Conservation (phyloP, 2,113 vertebrate genomes). For the Hemibagrus wyckioides region DNA sequence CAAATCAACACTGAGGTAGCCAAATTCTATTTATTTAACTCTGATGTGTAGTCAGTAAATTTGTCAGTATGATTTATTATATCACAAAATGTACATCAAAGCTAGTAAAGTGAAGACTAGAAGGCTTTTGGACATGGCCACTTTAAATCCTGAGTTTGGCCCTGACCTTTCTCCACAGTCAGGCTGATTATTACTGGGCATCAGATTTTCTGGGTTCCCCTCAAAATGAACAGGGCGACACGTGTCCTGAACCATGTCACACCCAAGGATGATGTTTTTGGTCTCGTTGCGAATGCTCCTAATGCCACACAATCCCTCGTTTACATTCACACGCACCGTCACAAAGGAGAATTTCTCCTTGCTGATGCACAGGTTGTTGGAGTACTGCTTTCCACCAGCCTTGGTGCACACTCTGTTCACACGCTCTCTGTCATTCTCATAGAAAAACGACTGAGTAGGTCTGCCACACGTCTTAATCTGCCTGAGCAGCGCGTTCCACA, state of each 20-base stretch:
- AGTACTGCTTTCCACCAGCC: slow-evolving; percentile 60
- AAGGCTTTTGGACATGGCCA: slow-evolving; percentile 28
- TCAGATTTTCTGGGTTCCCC: slow-evolving; percentile 55
- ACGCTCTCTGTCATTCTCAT: slow-evolving; percentile 50
- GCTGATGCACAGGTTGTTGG: slow-evolving; percentile 75
- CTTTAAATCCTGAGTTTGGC: slow-evolving; percentile 31
- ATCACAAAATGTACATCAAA: slow-evolving; percentile 17
- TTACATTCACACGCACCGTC: slow-evolving; percentile 64
- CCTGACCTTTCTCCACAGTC: slow-evolving; percentile 57
- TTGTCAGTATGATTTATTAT: background rate
- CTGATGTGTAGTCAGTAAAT: background rate
- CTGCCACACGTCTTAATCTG: slow-evolving; percentile 60
- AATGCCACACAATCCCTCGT: slow-evolving; percentile 62
- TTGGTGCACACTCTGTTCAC: slow-evolving; percentile 67
- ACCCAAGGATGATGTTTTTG: slow-evolving; percentile 76
- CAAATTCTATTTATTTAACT: background rate
- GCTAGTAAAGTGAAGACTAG: slow-evolving; percentile 18
- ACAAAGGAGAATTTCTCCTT: slow-evolving; percentile 64
- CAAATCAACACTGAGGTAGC: background rate
- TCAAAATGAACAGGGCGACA: slow-evolving; percentile 77
- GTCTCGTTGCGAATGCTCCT: slow-evolving; percentile 56
- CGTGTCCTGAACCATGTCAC: slow-evolving; percentile 62
- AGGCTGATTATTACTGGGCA: slow-evolving; percentile 61
- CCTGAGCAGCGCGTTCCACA: slow-evolving; percentile 65
- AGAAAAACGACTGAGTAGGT: slow-evolving; percentile 77